Evolutionary conservation across 2,888 invertebrate genomes (phyloP).

Genomic region (Leptopilina myrica): DNA sequence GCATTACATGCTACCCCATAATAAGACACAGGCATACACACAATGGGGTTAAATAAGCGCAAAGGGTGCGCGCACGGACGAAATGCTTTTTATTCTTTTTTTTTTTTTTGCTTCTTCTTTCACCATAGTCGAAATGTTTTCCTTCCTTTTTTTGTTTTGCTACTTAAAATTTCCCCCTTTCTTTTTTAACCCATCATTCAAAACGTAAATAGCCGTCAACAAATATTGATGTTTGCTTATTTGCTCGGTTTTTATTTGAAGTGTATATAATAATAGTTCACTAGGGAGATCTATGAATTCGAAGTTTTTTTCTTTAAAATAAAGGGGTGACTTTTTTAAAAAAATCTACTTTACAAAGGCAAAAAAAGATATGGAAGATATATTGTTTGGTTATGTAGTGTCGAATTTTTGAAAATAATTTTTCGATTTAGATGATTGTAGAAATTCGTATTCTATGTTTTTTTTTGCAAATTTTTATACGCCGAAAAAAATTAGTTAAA

Average conservation of each 20-base stretch:
- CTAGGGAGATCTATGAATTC: not conserved
- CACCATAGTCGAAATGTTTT: not conserved
- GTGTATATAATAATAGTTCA: not conserved
- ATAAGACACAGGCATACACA: not conserved
- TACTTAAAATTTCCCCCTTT: slow-evolving; percentile 17
- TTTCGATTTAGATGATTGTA: too few relatives aligned
- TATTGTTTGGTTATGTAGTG: too few relatives aligned
- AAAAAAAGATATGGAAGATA: too few relatives aligned
- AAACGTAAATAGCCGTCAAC: slow-evolving; percentile 48
- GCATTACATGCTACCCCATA: slow-evolving; percentile 42
- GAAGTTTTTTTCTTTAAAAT: not conserved
- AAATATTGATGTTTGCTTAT: slow-evolving; percentile 54
- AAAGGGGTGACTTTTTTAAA: not conserved
- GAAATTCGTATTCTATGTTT: too few relatives aligned
- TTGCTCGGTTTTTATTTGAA: slow-evolving; percentile 37
- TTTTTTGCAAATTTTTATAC: too few relatives aligned
- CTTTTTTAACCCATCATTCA: slow-evolving; percentile 14
- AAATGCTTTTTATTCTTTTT: slow-evolving; percentile 27
- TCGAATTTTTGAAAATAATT: too few relatives aligned
- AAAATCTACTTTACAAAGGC: too few relatives aligned
- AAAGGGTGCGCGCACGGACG: too few relatives aligned
- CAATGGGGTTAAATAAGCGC: slow-evolving; percentile 9
- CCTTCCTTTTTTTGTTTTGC: slow-evolving; percentile 41
- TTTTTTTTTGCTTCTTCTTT: slow-evolving; percentile 43
- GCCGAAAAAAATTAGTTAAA: too few relatives aligned